Evolutionary conservation across 2,113 vertebrate species (phyloP).

Genomic region (Gymnobelideus leadbeateri): DNA sequence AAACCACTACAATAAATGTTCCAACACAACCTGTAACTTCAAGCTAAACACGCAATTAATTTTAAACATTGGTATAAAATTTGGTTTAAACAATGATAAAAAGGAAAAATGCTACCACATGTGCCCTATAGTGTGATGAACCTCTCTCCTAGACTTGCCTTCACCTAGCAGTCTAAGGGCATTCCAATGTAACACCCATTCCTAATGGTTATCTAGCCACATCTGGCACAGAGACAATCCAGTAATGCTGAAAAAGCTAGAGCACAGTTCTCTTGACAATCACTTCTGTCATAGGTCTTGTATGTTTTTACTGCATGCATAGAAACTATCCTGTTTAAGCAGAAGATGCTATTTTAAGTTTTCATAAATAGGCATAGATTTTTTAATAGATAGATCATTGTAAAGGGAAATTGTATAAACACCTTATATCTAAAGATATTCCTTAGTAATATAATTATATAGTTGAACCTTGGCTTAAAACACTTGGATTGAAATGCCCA

Average conservation of each 20-base stretch:
- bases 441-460: neutral
- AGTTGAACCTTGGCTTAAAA: no score
- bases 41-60: no score
- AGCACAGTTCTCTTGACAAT: neutral
- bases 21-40: no score
- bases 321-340: neutral
- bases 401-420: neutral
- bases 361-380: neutral
- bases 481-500: neutral
- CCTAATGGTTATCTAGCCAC: no score
- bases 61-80: no score
- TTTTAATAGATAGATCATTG: neutral
- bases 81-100: no score
- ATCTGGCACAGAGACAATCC: no score
- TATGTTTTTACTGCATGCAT: neutral
- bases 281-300: neutral
- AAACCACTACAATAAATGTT: no score
- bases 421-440: neutral
- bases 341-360: neutral
- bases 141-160: constrained; percentile 81
- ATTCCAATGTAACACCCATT: no score
- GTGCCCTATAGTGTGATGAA: neutral
- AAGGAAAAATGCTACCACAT: no score
- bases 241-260: no score
- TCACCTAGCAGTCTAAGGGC: no score